Conservation (phyloP, 1,140 invertebrate genomes). For the Octopus bimaculoides region DNA sequence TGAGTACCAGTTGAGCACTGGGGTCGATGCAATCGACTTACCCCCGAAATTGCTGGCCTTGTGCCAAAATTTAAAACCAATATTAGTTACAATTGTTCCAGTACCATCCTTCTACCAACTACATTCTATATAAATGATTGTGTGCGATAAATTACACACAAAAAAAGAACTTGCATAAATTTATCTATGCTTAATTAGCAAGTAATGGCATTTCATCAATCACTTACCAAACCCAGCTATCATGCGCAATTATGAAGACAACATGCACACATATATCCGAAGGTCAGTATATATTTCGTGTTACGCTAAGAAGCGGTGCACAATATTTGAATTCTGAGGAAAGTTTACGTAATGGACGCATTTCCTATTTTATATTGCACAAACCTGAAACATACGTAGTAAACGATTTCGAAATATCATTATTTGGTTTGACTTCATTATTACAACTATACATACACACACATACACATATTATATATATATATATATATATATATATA, state of each 20-base stretch:
- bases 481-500: background rate
- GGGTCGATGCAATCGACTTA: too few relatives aligned
- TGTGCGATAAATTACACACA: too few relatives aligned
- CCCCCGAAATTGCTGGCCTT: too few relatives aligned
- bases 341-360: background rate
- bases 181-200: too few relatives aligned
- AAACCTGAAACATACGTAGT: background rate
- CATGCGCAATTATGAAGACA: background rate
- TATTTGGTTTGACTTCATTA: background rate
- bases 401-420: background rate
- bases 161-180: too few relatives aligned
- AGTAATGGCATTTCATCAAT: too few relatives aligned
- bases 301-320: background rate
- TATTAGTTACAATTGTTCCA: too few relatives aligned
- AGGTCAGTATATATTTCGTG: background rate
- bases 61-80: too few relatives aligned
- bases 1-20: too few relatives aligned
- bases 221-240: too few relatives aligned
- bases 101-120: too few relatives aligned
- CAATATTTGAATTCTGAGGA: background rate
- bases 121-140: too few relatives aligned
- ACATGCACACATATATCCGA: background rate
- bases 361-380: background rate
- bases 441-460: background rate
- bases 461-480: background rate